A percentile compares a stretch with the other conserved stretches of the same genome.
Evolutionary conservation across 1,140 invertebrate species (phyloP).

Genomic region (Gonatopus flavifemur): DNA sequence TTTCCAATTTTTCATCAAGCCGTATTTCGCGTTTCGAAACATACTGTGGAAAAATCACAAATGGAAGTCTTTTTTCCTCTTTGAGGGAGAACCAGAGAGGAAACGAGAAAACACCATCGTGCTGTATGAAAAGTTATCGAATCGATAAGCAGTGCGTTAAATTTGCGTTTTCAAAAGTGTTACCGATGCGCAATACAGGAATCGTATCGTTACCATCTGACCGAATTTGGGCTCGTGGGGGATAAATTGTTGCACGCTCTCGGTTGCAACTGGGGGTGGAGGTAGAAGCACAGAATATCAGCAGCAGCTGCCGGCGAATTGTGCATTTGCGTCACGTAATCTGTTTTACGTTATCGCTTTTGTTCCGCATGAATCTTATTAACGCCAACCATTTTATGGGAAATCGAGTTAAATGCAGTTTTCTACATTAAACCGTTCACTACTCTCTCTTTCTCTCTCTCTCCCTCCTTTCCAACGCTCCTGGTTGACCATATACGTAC

Average conservation of each 20-base stretch:
- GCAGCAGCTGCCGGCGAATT: conserved; percentile 29
- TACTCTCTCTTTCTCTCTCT: neutral
- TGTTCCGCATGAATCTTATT: conserved; percentile 48
- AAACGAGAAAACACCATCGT: too few relatives aligned
- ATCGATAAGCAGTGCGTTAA: conserved; percentile 19
- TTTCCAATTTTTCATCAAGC: too few relatives aligned
- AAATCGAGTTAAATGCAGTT: conserved; percentile 44
- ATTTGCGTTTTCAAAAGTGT: conserved; percentile 21
- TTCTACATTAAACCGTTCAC: conserved; percentile 35
- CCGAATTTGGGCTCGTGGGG: conserved; percentile 19
- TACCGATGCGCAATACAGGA: conserved; percentile 30
- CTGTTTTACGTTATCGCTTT: conserved; percentile 48
- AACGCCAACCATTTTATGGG: conserved; percentile 39
- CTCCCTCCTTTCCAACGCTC: neutral
- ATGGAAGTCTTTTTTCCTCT: too few relatives aligned
- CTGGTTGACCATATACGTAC: too few relatives aligned
- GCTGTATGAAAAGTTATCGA: too few relatives aligned
- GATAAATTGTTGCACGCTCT: conserved; percentile 31
- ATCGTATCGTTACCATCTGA: conserved; percentile 12
- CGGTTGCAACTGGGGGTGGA: too few relatives aligned
- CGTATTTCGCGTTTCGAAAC: too few relatives aligned
- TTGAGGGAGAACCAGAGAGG: too few relatives aligned
- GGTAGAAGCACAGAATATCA: too few relatives aligned
- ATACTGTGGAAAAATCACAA: too few relatives aligned
- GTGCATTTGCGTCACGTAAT: conserved; percentile 48